A percentile compares a stretch with the other conserved stretches of the same genome.
Evolutionary conservation across 2,797 vertebrate species (phyloP).

Genomic region (Pelodytes ibericus): DNA sequence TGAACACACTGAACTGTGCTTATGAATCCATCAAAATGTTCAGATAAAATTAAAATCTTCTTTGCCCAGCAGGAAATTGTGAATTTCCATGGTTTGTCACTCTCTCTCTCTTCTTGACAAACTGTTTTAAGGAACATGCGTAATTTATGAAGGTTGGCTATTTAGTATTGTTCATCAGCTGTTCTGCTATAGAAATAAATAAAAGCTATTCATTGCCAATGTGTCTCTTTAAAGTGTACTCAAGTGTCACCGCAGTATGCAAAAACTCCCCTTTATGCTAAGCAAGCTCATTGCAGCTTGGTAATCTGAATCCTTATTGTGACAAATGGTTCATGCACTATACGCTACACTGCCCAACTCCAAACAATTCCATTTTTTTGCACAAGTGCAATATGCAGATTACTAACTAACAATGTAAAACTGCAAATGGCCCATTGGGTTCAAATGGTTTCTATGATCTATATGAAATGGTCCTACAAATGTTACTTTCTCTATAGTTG

Average conservation of each 20-base stretch:
- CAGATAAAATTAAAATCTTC: neutral
- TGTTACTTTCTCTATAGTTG: too few relatives aligned
- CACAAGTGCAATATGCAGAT: neutral
- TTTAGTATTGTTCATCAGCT: constrained; percentile 39
- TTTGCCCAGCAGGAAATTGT: neutral
- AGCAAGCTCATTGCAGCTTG: constrained; percentile 3
- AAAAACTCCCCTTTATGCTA: constrained; percentile 8
- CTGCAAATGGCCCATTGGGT: neutral
- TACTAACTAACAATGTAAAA: constrained; percentile 11
- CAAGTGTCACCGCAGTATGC: constrained; percentile 34
- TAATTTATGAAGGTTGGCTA: constrained; percentile 25
- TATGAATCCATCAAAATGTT: too few relatives aligned
- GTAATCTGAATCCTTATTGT: constrained; percentile 32
- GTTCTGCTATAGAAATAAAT: constrained; percentile 29
- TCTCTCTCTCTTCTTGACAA: neutral
- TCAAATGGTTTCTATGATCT: too few relatives aligned
- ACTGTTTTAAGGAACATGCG: neutral
- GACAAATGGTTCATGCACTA: constrained; percentile 21
- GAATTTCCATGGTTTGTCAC: neutral
- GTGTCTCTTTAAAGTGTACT: constrained; percentile 35
- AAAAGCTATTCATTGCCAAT: constrained; percentile 19
- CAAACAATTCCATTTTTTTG: neutral
- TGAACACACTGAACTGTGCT: too few relatives aligned
- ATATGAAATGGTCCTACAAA: too few relatives aligned
- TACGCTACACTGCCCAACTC: neutral